Percentiles rank a stretch among this genome's conserved stretches.
Conservation (phyloP, 2,888 invertebrate species). For the Diploptera punctata region DNA sequence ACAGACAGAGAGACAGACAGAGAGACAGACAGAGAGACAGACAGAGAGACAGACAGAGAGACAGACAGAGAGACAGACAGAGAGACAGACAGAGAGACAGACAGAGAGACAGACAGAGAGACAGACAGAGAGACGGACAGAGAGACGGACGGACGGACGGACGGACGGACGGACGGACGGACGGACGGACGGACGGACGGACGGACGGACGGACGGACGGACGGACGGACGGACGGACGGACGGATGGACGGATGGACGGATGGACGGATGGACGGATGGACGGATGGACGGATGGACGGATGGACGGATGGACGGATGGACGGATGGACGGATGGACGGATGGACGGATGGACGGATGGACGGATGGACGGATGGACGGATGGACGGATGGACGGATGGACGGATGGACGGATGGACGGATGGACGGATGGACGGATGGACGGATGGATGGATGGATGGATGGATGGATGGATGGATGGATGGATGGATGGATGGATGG, state of each 20-base stretch:
- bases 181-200: neutral
- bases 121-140: neutral
- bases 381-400: too few species aligned
- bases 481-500: neutral
- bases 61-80: neutral
- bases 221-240: neutral
- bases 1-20: neutral
- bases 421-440: too few species aligned
- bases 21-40: neutral
- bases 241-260: too few species aligned
- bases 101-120: neutral
- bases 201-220: neutral
- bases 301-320: too few species aligned
- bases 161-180: neutral
- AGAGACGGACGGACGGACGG: neutral
- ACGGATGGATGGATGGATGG: too few species aligned
- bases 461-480: neutral
- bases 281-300: too few species aligned
- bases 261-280: too few species aligned
- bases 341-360: too few species aligned
- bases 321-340: too few species aligned
- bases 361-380: too few species aligned
- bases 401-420: too few species aligned
- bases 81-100: neutral
- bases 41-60: neutral